Evolutionary conservation across 2,113 vertebrate species (phyloP).

Genomic region (Tyrannus savana): DNA sequence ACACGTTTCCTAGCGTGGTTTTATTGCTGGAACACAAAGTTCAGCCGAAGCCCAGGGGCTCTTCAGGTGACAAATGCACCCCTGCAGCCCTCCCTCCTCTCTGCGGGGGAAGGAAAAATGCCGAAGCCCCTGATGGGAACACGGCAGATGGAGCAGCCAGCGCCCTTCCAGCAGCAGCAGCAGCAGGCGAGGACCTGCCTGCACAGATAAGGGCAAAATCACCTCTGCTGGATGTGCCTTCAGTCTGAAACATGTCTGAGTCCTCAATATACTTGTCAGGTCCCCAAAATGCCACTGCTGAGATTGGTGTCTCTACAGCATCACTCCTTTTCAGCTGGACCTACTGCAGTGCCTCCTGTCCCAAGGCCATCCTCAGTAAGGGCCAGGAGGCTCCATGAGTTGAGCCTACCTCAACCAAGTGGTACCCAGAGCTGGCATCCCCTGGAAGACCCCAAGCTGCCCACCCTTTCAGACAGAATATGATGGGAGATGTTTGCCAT

Average conservation of each 20-base stretch:
- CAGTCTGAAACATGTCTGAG: neutral
- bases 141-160: neutral
- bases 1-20: conserved; percentile 8
- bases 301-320: neutral
- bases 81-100: neutral
- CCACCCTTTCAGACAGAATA: neutral
- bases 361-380: rapidly evolving
- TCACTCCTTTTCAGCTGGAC: neutral
- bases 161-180: neutral
- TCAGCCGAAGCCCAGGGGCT: conserved; percentile 25
- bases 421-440: neutral
- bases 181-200: neutral
- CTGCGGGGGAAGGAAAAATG: neutral
- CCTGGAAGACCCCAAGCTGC: rapidly evolving
- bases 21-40: conserved; percentile 61
- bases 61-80: neutral
- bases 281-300: neutral
- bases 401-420: neutral
- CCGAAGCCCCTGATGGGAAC: neutral
- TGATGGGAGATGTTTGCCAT: neutral
- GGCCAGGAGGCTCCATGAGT: neutral
- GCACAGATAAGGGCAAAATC: neutral
- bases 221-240: neutral
- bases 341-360: neutral
- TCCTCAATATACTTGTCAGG: rapidly evolving